Conservation (phyloP, 2,888 invertebrate genomes). For the Drosophila multiciliata region DNA sequence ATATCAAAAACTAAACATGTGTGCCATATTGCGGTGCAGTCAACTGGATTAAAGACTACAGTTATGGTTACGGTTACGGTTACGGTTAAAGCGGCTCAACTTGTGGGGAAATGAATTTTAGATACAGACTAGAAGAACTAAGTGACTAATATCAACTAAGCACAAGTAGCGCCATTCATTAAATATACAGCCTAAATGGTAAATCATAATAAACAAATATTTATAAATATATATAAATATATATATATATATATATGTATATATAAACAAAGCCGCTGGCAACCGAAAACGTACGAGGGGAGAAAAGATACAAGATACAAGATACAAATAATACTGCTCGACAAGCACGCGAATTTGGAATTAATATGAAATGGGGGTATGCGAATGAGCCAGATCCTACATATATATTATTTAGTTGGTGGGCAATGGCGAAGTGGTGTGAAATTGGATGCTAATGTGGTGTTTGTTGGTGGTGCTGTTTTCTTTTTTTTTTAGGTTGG, state of each 20-base stretch:
- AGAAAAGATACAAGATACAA: conserved; percentile 32
- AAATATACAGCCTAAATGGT: conserved; percentile 51
- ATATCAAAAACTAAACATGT: conserved; percentile 46
- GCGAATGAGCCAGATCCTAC: conserved; percentile 30
- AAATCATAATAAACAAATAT: conserved; percentile 53
- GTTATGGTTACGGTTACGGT: conserved; percentile 18
- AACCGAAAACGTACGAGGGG: conserved; percentile 27
- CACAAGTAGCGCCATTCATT: conserved; percentile 71
- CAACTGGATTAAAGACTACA: conserved; percentile 41
- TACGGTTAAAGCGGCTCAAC: conserved; percentile 49
- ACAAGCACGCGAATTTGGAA: conserved; percentile 69
- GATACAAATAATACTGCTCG: conserved; percentile 76
- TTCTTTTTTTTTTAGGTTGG: neutral
- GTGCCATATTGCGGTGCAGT: conserved; percentile 56
- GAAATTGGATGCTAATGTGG: conserved; percentile 36
- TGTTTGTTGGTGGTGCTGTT: conserved; percentile 10
- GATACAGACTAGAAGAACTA: conserved; percentile 80
- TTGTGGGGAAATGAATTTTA: conserved; percentile 53
- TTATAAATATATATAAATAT: neutral
- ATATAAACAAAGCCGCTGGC: conserved; percentile 55
- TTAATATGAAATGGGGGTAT: conserved; percentile 4
- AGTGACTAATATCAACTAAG: conserved; percentile 77
- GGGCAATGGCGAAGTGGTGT: conserved; percentile 55
- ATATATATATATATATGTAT: neutral
- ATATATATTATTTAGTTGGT: conserved; percentile 45